phyloP scores from a whole-genome alignment of 2,797 vertebrate species.

The Artibeus jamaicensis region DNA sequence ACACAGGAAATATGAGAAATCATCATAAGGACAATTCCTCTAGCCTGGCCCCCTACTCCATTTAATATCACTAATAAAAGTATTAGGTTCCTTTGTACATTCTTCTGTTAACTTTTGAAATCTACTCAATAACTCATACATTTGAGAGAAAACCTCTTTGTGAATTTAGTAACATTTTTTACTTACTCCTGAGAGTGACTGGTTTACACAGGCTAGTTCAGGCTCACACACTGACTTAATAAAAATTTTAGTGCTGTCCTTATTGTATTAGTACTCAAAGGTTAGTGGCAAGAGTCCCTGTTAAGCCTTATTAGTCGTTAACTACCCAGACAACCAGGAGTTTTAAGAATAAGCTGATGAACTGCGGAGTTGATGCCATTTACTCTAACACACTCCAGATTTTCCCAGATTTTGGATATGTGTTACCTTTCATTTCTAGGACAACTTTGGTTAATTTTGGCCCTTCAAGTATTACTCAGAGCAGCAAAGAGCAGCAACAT shows the following conservation, averaged over 20 bases:
- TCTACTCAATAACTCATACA: neutral
- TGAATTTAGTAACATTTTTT: constrained; percentile 12
- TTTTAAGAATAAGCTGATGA: neutral
- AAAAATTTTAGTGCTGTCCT: neutral
- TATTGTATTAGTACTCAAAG: neutral
- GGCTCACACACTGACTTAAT: neutral
- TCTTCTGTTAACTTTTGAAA: constrained; percentile 33
- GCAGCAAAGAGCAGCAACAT: neutral
- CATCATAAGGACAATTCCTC: neutral
- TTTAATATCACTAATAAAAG: constrained; percentile 34
- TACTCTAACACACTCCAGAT: neutral
- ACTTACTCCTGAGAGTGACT: neutral
- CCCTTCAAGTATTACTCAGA: neutral
- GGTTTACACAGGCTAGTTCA: neutral
- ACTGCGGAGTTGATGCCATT: neutral
- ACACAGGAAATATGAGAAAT: constrained; percentile 22
- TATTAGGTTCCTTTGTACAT: neutral
- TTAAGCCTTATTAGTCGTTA: neutral
- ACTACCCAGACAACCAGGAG: neutral
- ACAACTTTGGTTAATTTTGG: neutral
- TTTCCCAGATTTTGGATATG: neutral
- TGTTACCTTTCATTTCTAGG: neutral
- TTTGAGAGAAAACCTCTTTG: neutral
- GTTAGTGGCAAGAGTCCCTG: neutral
- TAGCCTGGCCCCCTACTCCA: neutral